Evolutionary conservation across 2,113 vertebrate genomes (phyloP), one percentile per base, ranked within the genome.

Genomic region (Eurystomus gularis): DNA sequence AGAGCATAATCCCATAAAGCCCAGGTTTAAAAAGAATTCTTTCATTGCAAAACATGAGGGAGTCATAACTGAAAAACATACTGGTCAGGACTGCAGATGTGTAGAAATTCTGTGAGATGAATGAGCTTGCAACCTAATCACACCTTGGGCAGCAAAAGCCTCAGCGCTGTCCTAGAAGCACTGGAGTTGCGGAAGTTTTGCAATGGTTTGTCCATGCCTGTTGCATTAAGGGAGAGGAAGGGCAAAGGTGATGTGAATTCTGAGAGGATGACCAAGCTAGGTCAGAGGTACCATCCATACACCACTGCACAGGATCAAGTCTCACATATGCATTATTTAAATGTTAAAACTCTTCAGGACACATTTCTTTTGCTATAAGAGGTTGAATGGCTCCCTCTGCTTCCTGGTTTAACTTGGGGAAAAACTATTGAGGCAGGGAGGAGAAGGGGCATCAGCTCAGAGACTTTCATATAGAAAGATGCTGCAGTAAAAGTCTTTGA

Each of bases 51-150:
- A 82, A 65, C 89, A 69, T 3, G 0, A 1, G 31, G 40, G 89
- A 82, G 39, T 37, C 84, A 82, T 95, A 49, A 65, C 39, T 93
- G 78, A 66, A 75, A 96, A 80, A 93, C 62, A 49, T n/a, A 86
- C 49, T 49, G 39, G 26, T 48, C 86, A 75, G 69, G 51, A 64
- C 7, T 14, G 23, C 15, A 87, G 78, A 61, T n/a, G 14, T 51
- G n/a, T n/a, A 82, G 73, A 90, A 91, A 82, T 75, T 79, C 37
- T 66, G 37, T 35, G 35, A 89, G 61, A 69, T 37, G 84, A 31
- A 31, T n/a, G 42, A 72, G 17, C 35, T 49, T 2, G 18, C 29
- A 66, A 46, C 61, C 52, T 82, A 68, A 80, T 62, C 6, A 4
- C 44, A 81, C 7, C n/a, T 61, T 2, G 1, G 33, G 61, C 31